Evolutionary conservation across 2,113 vertebrate genomes (phyloP), one percentile per base, ranked within the genome.

Genomic region (Phasianus colchicus): DNA sequence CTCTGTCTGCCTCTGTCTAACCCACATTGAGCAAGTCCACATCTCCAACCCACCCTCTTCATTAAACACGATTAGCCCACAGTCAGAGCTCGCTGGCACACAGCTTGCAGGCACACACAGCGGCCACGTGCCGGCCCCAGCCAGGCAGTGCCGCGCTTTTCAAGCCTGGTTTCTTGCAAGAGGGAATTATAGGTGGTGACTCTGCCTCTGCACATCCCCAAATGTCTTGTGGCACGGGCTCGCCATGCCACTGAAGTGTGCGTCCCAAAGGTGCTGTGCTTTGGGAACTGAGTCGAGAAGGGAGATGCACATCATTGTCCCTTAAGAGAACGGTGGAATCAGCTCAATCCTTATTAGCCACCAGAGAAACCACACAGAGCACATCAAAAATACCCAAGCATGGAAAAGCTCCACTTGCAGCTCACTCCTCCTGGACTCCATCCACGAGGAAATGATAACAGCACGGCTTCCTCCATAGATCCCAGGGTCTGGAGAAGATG

Each of bases 181-280:
- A 45, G 79, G 29, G 57, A 57, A 9, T 6, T 85, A 40, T 40
- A 48, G 36, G n/a, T 47, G 15, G 50, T 36, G n/a, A 22, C 17
- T 88, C 72, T 69, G 54, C 16, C 72, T 52, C 48, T 83, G 64
- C 48, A 65, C 2, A 0, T 17, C 54, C 76, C 64, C 58, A 85
- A 6, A 21, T 20, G 47, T 36, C 1, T 0, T 52, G 50, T 57
- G 2, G 22, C 58, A 73, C 34, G 22, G 43, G 60, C 38, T 79
- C 54, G 13, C 12, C 1, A 4, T 0, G 1, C 32, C 67, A 80
- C n/a, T 0, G 0, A 88, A 18, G 32, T 0, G 0, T 22, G 78
- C 30, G 19, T 55, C 61, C 66, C 65, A 38, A 27, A 90, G 52
- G 29, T 66, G 43, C 43, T 43, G 30, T 27, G 47, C 69, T 89